Evolutionary conservation across 2,888 invertebrate species (phyloP), one percentile per base, ranked within the genome.

Genomic region (Hirtodrosophila alboralis): DNA sequence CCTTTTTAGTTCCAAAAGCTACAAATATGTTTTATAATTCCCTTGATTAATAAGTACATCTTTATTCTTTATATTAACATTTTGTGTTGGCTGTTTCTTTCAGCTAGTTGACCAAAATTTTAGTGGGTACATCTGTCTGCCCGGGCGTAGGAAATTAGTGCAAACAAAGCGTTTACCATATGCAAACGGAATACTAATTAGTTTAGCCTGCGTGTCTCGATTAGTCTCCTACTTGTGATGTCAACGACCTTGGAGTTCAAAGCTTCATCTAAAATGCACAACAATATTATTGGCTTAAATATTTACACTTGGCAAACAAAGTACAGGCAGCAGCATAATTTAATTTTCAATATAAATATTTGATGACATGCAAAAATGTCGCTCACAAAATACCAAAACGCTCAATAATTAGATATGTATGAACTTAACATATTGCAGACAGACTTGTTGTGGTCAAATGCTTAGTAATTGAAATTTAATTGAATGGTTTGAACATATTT

Each of bases 151-250:
- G 51, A 67, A 80, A 80, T 76, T 80, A 77, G 80, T 77, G 74
- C 80, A 77, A 77, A 80, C 80, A 77, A 80, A 80, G 77, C 77
- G 74, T 80, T 80, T 76, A 71, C 41, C 49, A 59, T 58, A 74
- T 74, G 80, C 74, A 80, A 76, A 63, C 77, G 67, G 77, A 71
- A 76, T 77, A 76, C 77, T 77, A 77, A 77, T 77, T 77, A 80
- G 60, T 44, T n/a, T 28, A 28, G 37, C 26, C 31, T 30, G 36
- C 37, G 16, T 27, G 41, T 41, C 52, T 40, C 27, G 16, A 27
- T 12, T 37, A 45, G 44, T 41, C 61, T 34, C 13, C 33, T 36
- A n/a, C n/a, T 40, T 3, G 31, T 34, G 16, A 26, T 40, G 72
- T 65, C 69, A 53, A 33, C 49, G 59, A 63, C 59, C 53, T 54